These are phyloP conservation scores for Akabosia matsudoensis DNA, from an alignment of 1,140 invertebrate species.

Conservation along the genomic window DNA sequence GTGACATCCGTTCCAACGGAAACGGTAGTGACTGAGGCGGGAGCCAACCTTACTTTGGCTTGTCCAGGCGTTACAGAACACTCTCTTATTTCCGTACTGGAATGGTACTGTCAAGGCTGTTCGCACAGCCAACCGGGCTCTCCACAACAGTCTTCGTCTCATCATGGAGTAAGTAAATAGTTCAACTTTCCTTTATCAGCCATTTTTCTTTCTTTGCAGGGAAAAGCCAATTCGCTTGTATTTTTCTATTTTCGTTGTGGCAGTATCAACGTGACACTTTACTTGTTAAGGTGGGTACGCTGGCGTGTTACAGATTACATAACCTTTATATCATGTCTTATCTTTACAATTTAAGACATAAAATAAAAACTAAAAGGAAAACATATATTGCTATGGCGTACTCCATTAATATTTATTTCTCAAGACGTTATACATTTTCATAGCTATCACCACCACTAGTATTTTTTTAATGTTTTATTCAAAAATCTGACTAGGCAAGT, in stretches of 20 bases:
- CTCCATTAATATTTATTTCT: too few species aligned
- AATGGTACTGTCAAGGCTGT: slow-evolving; percentile 58
- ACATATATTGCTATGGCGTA: too few species aligned
- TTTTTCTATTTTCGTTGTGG: neutral
- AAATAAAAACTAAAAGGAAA: neutral
- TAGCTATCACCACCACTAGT: too few species aligned
- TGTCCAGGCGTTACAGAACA: slow-evolving; percentile 62
- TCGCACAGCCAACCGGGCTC: slow-evolving; percentile 24
- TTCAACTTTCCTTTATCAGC: neutral
- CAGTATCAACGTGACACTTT: neutral
- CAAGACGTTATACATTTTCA: too few species aligned
- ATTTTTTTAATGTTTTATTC: too few species aligned
- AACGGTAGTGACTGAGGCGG: slow-evolving; percentile 61
- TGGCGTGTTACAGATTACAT: too few species aligned
- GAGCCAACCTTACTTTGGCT: slow-evolving; percentile 61
- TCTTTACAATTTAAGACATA: neutral
- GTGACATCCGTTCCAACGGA: slow-evolving; percentile 57
- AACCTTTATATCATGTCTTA: neutral
- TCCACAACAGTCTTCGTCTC: slow-evolving; percentile 30
- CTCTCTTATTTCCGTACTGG: slow-evolving; percentile 61
- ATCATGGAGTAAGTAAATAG: slow-evolving; percentile 29
- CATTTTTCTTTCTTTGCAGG: neutral
- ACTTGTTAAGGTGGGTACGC: too few species aligned
- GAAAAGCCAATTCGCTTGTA: too few species aligned
- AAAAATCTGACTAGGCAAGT: too few species aligned